A percentile compares a stretch with the other conserved stretches of the same genome.
Evolutionary conservation across 2,113 vertebrate genomes (phyloP).

Genomic region (Girardinichthys multiradiatus): DNA sequence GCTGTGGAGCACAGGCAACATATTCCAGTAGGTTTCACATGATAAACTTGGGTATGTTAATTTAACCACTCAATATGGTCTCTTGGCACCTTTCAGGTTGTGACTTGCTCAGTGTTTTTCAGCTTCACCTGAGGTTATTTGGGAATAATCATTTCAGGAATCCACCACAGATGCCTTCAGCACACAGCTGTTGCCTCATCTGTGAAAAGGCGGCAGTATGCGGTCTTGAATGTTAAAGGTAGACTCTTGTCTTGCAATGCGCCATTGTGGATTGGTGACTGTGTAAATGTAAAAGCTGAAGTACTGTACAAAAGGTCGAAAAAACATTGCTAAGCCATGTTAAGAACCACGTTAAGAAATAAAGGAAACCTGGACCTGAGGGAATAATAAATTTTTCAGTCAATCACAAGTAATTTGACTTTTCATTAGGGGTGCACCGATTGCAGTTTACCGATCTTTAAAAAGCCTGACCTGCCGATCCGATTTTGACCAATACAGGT

Average conservation of each 20-base stretch:
- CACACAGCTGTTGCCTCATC: background rate
- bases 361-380: background rate
- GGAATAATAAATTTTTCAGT: background rate
- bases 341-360: no score
- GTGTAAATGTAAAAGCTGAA: background rate
- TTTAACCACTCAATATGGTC: slow-evolving; percentile 33
- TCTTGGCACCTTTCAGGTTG: slow-evolving; percentile 28
- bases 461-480: no score
- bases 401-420: background rate
- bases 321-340: background rate
- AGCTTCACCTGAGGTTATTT: background rate
- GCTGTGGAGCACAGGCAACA: slow-evolving; percentile 24
- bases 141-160: background rate
- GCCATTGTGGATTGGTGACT: background rate
- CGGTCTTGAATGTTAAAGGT: background rate
- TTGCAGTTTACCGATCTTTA: no score
- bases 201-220: slow-evolving; percentile 1
- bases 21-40: slow-evolving; percentile 29
- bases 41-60: slow-evolving; percentile 20
- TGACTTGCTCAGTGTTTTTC: slow-evolving; percentile 8
- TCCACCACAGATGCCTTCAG: background rate
- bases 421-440: no score
- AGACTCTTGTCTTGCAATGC: background rate
- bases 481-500: no score
- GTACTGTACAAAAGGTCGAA: no score